A percentile compares a stretch with the other conserved stretches of the same genome.
phyloP scores from a whole-genome alignment of 2,797 vertebrate genomes.

The Argya squamiceps region DNA sequence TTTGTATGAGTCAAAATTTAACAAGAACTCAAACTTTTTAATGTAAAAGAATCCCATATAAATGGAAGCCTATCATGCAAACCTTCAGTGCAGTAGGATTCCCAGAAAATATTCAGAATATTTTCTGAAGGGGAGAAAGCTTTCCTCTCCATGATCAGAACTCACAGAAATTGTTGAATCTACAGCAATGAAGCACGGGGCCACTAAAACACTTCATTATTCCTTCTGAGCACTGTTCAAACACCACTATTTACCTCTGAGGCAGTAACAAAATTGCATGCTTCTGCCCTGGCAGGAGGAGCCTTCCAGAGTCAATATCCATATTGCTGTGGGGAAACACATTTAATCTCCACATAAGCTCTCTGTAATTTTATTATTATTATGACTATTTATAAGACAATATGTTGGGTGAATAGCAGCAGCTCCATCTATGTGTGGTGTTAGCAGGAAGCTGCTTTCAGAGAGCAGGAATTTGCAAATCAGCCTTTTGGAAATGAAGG shows the following conservation, averaged over 20 bases:
- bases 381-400: conserved; percentile 40
- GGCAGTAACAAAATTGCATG: conserved; percentile 30
- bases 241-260: conserved; percentile 51
- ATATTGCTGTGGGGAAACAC: conserved; percentile 7
- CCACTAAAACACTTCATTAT: conserved; percentile 34
- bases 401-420: conserved; percentile 6
- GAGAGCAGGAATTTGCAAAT: not conserved
- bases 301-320: conserved; percentile 46
- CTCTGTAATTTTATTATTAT: conserved; percentile 23
- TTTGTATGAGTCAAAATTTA: not conserved
- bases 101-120: not conserved
- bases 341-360: conserved; percentile 25
- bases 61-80: not conserved
- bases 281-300: conserved; percentile 29
- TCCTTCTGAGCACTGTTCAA: conserved; percentile 21
- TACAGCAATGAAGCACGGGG: not conserved
- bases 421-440: not conserved
- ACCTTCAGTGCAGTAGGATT: not conserved
- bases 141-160: not conserved
- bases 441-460: not conserved
- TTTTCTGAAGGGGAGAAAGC: not conserved
- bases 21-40: not conserved
- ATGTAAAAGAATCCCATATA: not conserved
- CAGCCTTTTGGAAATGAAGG: not conserved
- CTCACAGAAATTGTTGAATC: not conserved